Evolutionary conservation across 2,888 invertebrate species (phyloP).

Genomic region (Drosophila anomalata): DNA sequence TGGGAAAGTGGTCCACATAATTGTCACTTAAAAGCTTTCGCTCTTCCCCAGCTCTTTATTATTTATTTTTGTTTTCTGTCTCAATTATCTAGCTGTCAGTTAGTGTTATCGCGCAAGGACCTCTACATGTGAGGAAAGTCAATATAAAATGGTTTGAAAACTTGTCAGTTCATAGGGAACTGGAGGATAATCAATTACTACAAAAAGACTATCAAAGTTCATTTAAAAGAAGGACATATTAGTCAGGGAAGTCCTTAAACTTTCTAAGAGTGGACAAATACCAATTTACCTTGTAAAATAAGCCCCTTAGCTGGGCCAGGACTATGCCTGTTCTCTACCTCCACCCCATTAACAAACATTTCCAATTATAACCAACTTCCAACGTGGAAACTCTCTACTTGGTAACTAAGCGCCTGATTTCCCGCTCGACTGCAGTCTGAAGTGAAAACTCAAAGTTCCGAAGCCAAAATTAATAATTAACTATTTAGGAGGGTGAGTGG

Average conservation of each 20-base stretch:
- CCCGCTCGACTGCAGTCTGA: conserved; percentile 18
- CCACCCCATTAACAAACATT: conserved; percentile 19
- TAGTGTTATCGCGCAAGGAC: conserved; percentile 15
- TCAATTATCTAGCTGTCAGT: conserved; percentile 57
- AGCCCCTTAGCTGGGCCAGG: not conserved
- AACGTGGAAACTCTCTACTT: not conserved
- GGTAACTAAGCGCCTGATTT: conserved; percentile 20
- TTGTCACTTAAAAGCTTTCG: conserved; percentile 79
- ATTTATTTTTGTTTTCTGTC: conserved; percentile 38
- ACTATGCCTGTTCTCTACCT: no score
- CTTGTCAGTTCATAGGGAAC: not conserved
- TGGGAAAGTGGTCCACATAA: conserved; percentile 30
- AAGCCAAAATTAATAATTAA: conserved; percentile 36
- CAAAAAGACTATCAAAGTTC: no score
- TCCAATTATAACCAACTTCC: conserved; percentile 14
- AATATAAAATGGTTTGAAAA: not conserved
- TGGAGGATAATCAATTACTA: not conserved
- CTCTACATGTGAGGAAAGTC: not conserved
- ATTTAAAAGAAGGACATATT: no score
- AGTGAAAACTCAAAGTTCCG: conserved; percentile 31
- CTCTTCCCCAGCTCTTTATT: conserved; percentile 37
- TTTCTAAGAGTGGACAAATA: no score
- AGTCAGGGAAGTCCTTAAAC: not conserved
- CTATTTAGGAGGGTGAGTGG: conserved; percentile 1
- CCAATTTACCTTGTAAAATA: no score